Evolutionary conservation across 1,140 invertebrate species (phyloP).

Genomic region (Thaumetopoea pityocampa): DNA sequence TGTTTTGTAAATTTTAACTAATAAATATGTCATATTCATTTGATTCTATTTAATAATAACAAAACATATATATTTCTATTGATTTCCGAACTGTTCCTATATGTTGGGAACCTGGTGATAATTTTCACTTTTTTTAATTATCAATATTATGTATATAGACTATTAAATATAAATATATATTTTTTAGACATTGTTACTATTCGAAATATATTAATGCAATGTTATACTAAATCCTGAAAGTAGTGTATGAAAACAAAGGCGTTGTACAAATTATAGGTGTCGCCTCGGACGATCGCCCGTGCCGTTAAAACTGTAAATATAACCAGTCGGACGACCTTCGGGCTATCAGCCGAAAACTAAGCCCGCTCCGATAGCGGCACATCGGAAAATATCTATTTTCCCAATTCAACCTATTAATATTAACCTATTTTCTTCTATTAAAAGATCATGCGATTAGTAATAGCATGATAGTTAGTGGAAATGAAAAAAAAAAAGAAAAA

Average conservation of each 20-base stretch:
- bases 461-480: conserved; percentile 22
- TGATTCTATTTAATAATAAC: too few relatives aligned
- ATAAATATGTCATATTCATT: too few relatives aligned
- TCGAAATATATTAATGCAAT: neutral
- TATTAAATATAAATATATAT: too few relatives aligned
- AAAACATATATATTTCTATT: too few relatives aligned
- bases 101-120: too few relatives aligned
- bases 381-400: conserved; percentile 37
- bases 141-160: too few relatives aligned
- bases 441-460: conserved; percentile 54
- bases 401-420: conserved; percentile 4
- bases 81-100: too few relatives aligned
- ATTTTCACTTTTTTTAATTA: too few relatives aligned
- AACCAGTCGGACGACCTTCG: conserved; percentile 60
- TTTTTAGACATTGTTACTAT: too few relatives aligned
- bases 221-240: conserved; percentile 3
- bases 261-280: conserved; percentile 35
- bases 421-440: neutral
- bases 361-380: conserved; percentile 23
- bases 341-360: conserved; percentile 48
- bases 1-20: too few relatives aligned
- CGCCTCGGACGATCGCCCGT: conserved; percentile 27
- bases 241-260: conserved; percentile 37
- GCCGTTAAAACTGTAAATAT: conserved; percentile 70
- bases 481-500: conserved; percentile 32